These are phyloP conservation scores for Drosophila erecta DNA, from an alignment of 1,140 invertebrate genomes.

Conservation along the genomic window DNA sequence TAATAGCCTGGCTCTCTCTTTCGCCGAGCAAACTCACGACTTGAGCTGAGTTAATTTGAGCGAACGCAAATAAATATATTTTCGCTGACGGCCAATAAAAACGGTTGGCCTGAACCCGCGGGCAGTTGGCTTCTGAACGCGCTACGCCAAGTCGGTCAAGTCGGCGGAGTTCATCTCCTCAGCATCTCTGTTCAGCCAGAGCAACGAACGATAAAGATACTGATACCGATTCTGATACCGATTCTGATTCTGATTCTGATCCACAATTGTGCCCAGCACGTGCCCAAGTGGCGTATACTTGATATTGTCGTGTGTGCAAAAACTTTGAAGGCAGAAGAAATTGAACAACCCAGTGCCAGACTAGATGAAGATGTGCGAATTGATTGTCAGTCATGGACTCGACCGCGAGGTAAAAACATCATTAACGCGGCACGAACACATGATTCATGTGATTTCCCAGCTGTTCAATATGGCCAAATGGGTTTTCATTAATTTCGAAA, in stretches of 20 bases:
- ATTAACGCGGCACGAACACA: conserved; percentile 18
- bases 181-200: conserved; percentile 10
- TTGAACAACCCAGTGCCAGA: conserved; percentile 2
- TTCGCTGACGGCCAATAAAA: conserved; percentile 61
- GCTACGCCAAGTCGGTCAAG: conserved; percentile 50
- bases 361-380: conserved; percentile 75
- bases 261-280: conserved; percentile 44
- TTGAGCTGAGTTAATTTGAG: conserved; percentile 53
- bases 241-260: not conserved
- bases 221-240: conserved; percentile 5
- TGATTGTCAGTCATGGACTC: conserved; percentile 75
- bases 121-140: conserved; percentile 63
- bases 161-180: conserved; percentile 11
- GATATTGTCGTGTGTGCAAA: conserved; percentile 18
- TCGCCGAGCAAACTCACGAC: conserved; percentile 32
- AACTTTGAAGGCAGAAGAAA: not conserved
- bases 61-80: conserved; percentile 46
- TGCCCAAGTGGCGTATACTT: conserved; percentile 46
- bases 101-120: conserved; percentile 39
- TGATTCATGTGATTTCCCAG: conserved; percentile 55
- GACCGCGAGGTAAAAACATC: conserved; percentile 71
- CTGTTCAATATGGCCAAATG: conserved; percentile 23
- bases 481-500: conserved; percentile 11
- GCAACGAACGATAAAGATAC: conserved; percentile 47
- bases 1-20: conserved; percentile 3